Conservation (phyloP, 2,113 vertebrate species). For the Raja brachyura region DNA sequence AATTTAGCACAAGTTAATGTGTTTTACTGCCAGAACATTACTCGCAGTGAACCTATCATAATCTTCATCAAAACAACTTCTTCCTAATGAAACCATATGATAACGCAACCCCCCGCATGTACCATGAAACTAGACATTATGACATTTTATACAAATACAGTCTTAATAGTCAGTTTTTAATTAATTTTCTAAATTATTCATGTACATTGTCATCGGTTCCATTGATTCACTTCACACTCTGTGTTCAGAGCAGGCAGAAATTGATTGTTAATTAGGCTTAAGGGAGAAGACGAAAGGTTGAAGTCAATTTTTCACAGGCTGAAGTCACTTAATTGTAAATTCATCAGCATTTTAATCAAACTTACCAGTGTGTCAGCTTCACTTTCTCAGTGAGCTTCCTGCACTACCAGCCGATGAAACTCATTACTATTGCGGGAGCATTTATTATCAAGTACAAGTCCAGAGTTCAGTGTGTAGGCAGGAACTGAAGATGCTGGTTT, state of each 20-base stretch:
- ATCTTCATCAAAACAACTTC: neutral
- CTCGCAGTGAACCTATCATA: neutral
- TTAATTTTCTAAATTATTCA: conserved; percentile 3
- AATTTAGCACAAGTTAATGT: conserved; percentile 1
- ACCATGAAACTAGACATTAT: neutral
- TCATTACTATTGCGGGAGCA: conserved; percentile 4
- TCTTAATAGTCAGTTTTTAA: neutral
- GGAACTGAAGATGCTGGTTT: too few species aligned
- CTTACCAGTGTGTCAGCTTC: neutral
- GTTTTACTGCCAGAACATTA: neutral
- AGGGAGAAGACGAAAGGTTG: neutral
- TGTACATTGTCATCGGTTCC: neutral
- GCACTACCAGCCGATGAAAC: neutral
- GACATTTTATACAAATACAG: neutral
- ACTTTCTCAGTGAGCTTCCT: neutral
- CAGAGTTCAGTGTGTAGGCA: neutral
- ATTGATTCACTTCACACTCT: conserved; percentile 2
- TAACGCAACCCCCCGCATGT: neutral
- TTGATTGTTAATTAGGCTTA: conserved; percentile 32
- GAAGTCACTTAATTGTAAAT: conserved; percentile 21
- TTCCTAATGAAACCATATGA: neutral
- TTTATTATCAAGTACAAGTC: neutral
- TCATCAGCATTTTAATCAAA: conserved; percentile 34
- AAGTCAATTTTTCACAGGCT: conserved; percentile 29
- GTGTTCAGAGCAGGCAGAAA: neutral